Percentiles rank a stretch among this genome's conserved stretches.
Evolutionary conservation across 2,888 invertebrate species (phyloP).

Genomic region (Sesamia inferens): DNA sequence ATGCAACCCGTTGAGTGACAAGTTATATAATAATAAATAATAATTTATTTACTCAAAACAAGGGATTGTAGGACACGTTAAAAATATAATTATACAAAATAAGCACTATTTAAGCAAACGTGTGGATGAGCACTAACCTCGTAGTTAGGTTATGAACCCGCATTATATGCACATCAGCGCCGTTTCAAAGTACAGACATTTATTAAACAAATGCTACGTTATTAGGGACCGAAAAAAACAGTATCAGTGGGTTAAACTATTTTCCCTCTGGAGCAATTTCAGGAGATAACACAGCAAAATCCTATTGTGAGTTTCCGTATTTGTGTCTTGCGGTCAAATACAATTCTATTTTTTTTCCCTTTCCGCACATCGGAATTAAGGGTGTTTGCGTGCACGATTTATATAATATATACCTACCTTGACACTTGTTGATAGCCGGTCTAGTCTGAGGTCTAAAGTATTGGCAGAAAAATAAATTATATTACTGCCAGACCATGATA

Average conservation of each 20-base stretch:
- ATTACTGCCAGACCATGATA: constrained; percentile 69
- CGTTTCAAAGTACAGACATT: too few species aligned
- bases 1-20: too few species aligned
- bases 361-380: constrained; percentile 55
- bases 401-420: constrained; percentile 78
- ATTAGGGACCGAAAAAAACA: neutral
- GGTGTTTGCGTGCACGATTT: constrained; percentile 72
- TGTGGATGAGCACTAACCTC: too few species aligned
- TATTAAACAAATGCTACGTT: too few species aligned
- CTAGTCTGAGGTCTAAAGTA: constrained; percentile 69
- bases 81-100: too few species aligned
- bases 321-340: constrained; percentile 36
- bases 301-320: constrained; percentile 42
- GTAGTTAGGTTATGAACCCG: too few species aligned
- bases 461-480: constrained; percentile 76
- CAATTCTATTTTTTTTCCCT: constrained; percentile 52
- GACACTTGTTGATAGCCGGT: constrained; percentile 87
- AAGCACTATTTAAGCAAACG: too few species aligned
- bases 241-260: neutral
- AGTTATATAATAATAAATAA: neutral
- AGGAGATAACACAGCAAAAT: constrained; percentile 32
- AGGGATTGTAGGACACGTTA: too few species aligned
- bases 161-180: too few species aligned
- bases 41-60: too few species aligned
- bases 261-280: neutral